A percentile compares a stretch with the other conserved stretches of the same genome.
These are phyloP conservation scores for Mercenaria mercenaria DNA, from an alignment of 1,140 invertebrate genomes.

Conservation along the genomic window DNA sequence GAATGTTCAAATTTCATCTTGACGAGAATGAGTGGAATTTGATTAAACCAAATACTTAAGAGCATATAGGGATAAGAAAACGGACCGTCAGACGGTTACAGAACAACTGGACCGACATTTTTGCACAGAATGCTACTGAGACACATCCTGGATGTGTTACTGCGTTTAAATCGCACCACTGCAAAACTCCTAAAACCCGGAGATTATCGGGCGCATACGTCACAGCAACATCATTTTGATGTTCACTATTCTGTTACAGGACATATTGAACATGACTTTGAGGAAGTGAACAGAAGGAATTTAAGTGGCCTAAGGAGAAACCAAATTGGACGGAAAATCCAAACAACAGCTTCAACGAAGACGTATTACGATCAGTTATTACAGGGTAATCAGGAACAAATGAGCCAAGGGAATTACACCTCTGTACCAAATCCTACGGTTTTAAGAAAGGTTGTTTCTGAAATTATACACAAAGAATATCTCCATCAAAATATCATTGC, in stretches of 20 bases:
- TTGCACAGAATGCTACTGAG: background rate
- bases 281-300: constrained; percentile 8
- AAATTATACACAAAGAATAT: background rate
- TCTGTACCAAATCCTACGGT: background rate
- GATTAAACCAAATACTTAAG: background rate
- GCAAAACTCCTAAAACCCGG: background rate
- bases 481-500: constrained; percentile 7
- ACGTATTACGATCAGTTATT: background rate
- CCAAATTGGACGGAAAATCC: background rate
- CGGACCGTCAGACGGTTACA: background rate
- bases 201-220: background rate
- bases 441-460: background rate
- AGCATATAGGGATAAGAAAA: background rate
- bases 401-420: background rate
- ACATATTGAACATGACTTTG: background rate
- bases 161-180: background rate
- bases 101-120: background rate
- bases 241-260: too few relatives aligned
- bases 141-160: background rate
- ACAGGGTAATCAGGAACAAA: background rate
- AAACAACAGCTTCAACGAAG: background rate
- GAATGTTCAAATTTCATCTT: too few relatives aligned
- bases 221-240: background rate
- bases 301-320: background rate
- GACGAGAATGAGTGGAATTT: too few relatives aligned